Conservation (phyloP, 2,888 invertebrate genomes). For the Drosophila bunnanda region DNA sequence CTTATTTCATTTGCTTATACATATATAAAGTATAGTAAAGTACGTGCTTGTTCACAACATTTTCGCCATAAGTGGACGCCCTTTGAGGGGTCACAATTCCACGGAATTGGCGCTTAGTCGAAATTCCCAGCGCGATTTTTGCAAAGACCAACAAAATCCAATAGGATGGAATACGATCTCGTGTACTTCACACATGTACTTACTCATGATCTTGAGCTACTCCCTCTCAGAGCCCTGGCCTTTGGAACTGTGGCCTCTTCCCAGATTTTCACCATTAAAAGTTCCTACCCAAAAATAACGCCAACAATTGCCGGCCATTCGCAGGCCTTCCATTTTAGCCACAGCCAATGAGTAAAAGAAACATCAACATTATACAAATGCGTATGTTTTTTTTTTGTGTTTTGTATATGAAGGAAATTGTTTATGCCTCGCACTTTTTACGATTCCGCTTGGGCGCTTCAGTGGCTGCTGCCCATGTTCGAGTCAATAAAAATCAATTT, state of each 20-base stretch:
- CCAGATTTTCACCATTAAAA: slow-evolving; percentile 51
- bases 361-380: slow-evolving; percentile 19
- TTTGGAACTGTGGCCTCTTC: slow-evolving; percentile 34
- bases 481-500: slow-evolving; percentile 41
- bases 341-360: slow-evolving; percentile 37
- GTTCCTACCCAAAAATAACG: slow-evolving; percentile 48
- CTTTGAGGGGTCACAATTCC: slow-evolving; percentile 20
- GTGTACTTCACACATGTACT: too few species aligned
- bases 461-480: slow-evolving; percentile 27
- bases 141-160: slow-evolving; percentile 10
- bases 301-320: slow-evolving; percentile 46
- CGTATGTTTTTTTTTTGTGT: slow-evolving; percentile 24
- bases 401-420: slow-evolving; percentile 49
- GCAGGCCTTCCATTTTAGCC: slow-evolving; percentile 47
- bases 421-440: slow-evolving; percentile 63
- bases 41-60: slow-evolving; percentile 21
- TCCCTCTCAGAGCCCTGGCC: slow-evolving; percentile 65
- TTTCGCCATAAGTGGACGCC: slow-evolving; percentile 19
- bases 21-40: slow-evolving; percentile 1
- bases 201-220: slow-evolving; percentile 68
- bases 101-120: slow-evolving; percentile 24
- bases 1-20: slow-evolving; percentile 59
- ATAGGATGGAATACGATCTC: too few species aligned
- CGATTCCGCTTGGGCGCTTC: slow-evolving; percentile 44
- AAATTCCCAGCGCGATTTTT: slow-evolving; percentile 11